phyloP scores from a whole-genome alignment of 1,140 invertebrate genomes.

The Apocrypta bakeri region DNA sequence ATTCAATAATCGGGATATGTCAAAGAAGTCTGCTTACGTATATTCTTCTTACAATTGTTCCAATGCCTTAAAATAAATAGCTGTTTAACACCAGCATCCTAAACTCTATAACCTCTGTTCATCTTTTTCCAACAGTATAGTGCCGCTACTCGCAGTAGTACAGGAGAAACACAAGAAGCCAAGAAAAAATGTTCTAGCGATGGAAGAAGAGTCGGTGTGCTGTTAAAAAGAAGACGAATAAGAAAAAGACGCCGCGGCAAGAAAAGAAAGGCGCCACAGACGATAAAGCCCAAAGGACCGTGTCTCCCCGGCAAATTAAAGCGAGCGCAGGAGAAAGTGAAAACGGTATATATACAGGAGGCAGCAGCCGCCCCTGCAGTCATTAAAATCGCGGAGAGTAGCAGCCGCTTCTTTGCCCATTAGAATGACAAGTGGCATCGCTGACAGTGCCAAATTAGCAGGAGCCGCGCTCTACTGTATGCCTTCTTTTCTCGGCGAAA shows the following conservation, averaged over 20 bases:
- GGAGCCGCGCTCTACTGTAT: constrained; percentile 48
- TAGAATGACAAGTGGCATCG: constrained; percentile 72
- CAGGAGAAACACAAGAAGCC: constrained; percentile 3
- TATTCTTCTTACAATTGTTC: too few relatives aligned
- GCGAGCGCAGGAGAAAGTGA: constrained; percentile 49
- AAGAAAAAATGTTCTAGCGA: neutral
- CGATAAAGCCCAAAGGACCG: constrained; percentile 66
- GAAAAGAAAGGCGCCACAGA: constrained; percentile 59
- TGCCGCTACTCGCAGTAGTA: neutral
- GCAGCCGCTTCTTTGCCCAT: constrained; percentile 64
- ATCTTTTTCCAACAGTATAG: constrained; percentile 41
- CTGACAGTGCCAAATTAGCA: constrained; percentile 72
- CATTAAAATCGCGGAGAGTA: constrained; percentile 65
- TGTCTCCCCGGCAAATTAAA: constrained; percentile 68
- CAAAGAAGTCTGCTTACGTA: too few relatives aligned
- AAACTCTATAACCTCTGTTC: constrained; percentile 47
- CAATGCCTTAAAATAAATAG: neutral
- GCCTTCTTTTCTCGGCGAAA: constrained; percentile 35
- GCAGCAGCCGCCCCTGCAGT: constrained; percentile 54
- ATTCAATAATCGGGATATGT: too few relatives aligned
- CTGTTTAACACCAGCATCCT: constrained; percentile 48
- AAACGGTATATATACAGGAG: constrained; percentile 6
- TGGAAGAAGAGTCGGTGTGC: neutral
- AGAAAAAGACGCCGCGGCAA: neutral
- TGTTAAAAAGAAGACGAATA: neutral